Evolutionary conservation across 1,140 invertebrate species (phyloP).

Genomic region (Drosophila biarmipes): DNA sequence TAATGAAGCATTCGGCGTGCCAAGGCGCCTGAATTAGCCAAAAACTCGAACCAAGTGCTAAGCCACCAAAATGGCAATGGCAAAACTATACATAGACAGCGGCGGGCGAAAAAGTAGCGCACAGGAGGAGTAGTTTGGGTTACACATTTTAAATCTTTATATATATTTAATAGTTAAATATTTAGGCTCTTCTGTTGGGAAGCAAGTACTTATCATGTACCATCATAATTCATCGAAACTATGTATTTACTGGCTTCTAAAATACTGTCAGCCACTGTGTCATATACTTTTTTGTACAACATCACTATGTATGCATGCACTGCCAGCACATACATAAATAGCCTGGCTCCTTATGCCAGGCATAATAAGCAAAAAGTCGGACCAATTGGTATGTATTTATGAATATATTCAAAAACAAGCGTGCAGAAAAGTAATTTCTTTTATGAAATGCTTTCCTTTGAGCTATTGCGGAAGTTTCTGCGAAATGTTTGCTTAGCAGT

Average conservation of each 20-base stretch:
- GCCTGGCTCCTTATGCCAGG: constrained; percentile 9
- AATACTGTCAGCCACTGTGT: background rate
- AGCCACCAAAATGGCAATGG: constrained; percentile 25
- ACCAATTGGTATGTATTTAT: constrained; percentile 2
- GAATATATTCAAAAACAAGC: constrained; percentile 1
- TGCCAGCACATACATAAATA: background rate
- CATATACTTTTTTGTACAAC: constrained; percentile 10
- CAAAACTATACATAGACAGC: constrained; percentile 9
- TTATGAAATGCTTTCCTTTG: constrained; percentile 2
- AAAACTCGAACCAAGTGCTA: constrained; percentile 27
- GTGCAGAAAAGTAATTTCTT: constrained; percentile 2
- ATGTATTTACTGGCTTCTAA: too few relatives aligned
- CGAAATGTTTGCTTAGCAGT: background rate
- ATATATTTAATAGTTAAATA: too few relatives aligned
- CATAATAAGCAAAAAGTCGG: constrained; percentile 39
- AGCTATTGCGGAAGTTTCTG: background rate
- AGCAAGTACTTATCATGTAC: too few relatives aligned
- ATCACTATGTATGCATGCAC: constrained; percentile 6
- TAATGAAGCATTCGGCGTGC: constrained; percentile 71
- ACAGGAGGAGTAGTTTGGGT: background rate
- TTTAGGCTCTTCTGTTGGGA: too few relatives aligned
- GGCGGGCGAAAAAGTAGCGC: background rate
- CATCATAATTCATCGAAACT: too few relatives aligned
- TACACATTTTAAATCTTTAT: too few relatives aligned
- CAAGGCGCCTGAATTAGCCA: constrained; percentile 60